Base-by-base conservation (phyloP, 1,140 invertebrate species). In the Alviniconcha marisindica region DNA sequence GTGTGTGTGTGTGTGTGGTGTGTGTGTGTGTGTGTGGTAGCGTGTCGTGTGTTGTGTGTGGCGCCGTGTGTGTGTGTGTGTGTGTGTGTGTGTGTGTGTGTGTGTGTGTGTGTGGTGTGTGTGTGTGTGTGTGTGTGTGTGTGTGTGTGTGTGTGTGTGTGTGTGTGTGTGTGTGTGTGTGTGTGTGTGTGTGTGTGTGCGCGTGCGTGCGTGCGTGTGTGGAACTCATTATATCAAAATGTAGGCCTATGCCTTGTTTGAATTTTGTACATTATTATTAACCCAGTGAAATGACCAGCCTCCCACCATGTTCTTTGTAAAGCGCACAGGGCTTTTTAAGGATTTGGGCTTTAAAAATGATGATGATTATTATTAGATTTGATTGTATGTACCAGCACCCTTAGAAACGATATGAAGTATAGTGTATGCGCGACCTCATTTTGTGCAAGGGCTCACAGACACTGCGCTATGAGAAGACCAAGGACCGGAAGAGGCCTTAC, bases 81-180 rank as follows among this genome's bases (percentile, higher is more conserved):
- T 51, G 0, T 15, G 48, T 15, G 12, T 51, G 1, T 51, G 48
- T 12, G 21, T 66, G 12, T n/a, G 15, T 31, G 21, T 10, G 0
- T 1, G n/a, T 21, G 18, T 24, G 15, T 66, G 12, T 66, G 10
- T 66, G 21, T 28, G 31, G 12, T 21, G 21, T 28, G 15, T 66
- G 10, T 66, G 21, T 18, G 12, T 71, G 28, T 71, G 66, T 71
- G 71, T 74, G 40, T 44, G 71, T 74, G 71, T 74, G 71, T 14
- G 42, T 40, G 71, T 28, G 42, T 44, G 24, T 21, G 38, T 74
- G 71, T 74, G 36, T 74, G 7, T 74, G 71, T 74, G 38, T 28
- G 71, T 44, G 71, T 28, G 71, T 28, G 38, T 28, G 36, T 1
- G 36, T 1, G 71, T 44, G 38, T 44, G 38, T 44, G 1, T 44